These are phyloP conservation scores for Bimastos eiseni DNA, from an alignment of 2,888 invertebrate genomes.

Conservation along the genomic window DNA sequence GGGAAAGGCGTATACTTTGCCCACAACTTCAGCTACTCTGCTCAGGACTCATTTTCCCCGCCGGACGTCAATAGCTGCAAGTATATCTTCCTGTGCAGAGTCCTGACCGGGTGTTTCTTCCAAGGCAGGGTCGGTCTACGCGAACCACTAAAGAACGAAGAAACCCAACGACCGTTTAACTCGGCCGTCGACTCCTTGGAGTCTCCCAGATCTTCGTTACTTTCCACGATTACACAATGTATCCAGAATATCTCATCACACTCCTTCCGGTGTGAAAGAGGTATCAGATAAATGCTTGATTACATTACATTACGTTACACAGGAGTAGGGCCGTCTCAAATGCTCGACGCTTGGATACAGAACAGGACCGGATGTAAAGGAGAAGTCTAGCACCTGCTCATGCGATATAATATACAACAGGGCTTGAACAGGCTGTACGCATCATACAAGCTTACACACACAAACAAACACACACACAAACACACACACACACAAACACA, in stretches of 20 bases:
- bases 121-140: not conserved
- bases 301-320: too few relatives aligned
- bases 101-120: not conserved
- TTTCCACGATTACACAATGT: not conserved
- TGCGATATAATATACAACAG: too few relatives aligned
- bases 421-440: too few relatives aligned
- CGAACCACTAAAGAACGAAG: not conserved
- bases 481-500: too few relatives aligned
- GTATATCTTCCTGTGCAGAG: not conserved
- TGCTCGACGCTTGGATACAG: too few relatives aligned
- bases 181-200: not conserved
- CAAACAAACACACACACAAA: too few relatives aligned
- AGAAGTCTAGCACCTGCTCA: not conserved
- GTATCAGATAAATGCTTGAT: too few relatives aligned
- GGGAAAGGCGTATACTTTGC: constrained; percentile 4
- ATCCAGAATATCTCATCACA: not conserved
- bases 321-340: too few relatives aligned
- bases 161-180: not conserved
- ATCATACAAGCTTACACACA: too few relatives aligned
- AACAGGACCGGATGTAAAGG: too few relatives aligned
- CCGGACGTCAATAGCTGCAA: not conserved
- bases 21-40: not conserved
- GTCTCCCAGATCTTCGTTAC: not conserved
- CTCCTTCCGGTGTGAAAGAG: not conserved
- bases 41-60: not conserved